phyloP scores from a whole-genome alignment of 2,888 invertebrate genomes.

The Cataglyphis albicans region DNA sequence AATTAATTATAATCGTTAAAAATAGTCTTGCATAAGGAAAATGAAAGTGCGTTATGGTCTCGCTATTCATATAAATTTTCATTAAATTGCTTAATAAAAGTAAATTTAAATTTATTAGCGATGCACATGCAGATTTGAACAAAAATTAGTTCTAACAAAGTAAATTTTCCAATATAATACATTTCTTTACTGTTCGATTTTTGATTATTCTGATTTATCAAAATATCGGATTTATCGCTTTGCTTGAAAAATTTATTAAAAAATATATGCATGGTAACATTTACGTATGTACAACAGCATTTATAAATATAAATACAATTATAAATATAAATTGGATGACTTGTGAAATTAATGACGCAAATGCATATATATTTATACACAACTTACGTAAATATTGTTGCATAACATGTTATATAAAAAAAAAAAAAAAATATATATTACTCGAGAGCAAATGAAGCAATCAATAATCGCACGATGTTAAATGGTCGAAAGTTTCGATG shows the following conservation, averaged over 20 bases:
- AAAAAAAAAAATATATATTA: neutral
- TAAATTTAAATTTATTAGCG: neutral
- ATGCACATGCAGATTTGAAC: neutral
- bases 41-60: too few species aligned
- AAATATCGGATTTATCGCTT: neutral
- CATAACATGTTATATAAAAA: neutral
- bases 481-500: neutral
- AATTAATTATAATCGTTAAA: constrained; percentile 35
- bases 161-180: neutral
- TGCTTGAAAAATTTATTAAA: neutral
- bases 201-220: neutral
- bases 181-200: neutral
- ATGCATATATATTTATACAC: neutral
- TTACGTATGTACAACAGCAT: neutral
- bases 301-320: neutral
- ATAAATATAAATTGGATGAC: neutral
- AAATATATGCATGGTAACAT: neutral
- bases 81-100: neutral
- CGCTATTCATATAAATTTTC: neutral
- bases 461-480: constrained; percentile 3
- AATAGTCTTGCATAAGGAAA: neutral
- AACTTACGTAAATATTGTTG: neutral
- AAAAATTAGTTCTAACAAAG: neutral
- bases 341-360: neutral
- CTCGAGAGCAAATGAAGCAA: neutral